A percentile compares a stretch with the other conserved stretches of the same genome.
These are phyloP conservation scores for Metellina segmentata DNA, from an alignment of 2,888 invertebrate species.

Conservation along the genomic window DNA sequence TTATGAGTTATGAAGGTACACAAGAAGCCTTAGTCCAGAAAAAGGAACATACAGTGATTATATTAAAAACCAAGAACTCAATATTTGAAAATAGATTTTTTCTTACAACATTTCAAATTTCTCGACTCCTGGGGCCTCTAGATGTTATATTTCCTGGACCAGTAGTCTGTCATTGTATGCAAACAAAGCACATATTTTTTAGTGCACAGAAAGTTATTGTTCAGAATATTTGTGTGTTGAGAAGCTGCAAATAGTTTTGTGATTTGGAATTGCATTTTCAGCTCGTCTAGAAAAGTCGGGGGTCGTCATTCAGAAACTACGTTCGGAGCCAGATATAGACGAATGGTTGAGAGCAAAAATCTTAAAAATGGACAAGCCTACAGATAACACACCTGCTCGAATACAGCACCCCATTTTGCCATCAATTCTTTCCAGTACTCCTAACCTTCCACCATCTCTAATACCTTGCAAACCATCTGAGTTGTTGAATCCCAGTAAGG, in stretches of 20 bases:
- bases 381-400: not conserved
- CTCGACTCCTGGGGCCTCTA: too few species aligned
- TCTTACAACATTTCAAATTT: too few species aligned
- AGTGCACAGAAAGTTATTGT: too few species aligned
- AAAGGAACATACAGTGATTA: too few species aligned
- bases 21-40: too few species aligned
- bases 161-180: too few species aligned
- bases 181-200: too few species aligned
- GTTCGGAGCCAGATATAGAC: slow-evolving; percentile 43
- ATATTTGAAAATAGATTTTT: too few species aligned
- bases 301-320: not conserved
- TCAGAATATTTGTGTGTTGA: not conserved
- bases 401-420: slow-evolving; percentile 49
- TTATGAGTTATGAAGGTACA: too few species aligned
- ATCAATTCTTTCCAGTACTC: slow-evolving; percentile 55
- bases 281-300: slow-evolving; percentile 16
- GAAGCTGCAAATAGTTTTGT: not conserved
- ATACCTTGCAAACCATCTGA: slow-evolving; percentile 71
- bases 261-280: slow-evolving; percentile 12
- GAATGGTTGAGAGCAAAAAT: slow-evolving; percentile 52
- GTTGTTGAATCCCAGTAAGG: slow-evolving; percentile 19
- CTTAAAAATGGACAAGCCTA: slow-evolving; percentile 28
- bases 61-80: too few species aligned
- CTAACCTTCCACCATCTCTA: slow-evolving; percentile 76
- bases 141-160: too few species aligned